A percentile compares a stretch with the other conserved stretches of the same genome.
Conservation (phyloP, 2,113 vertebrate genomes). For the Ia io region DNA sequence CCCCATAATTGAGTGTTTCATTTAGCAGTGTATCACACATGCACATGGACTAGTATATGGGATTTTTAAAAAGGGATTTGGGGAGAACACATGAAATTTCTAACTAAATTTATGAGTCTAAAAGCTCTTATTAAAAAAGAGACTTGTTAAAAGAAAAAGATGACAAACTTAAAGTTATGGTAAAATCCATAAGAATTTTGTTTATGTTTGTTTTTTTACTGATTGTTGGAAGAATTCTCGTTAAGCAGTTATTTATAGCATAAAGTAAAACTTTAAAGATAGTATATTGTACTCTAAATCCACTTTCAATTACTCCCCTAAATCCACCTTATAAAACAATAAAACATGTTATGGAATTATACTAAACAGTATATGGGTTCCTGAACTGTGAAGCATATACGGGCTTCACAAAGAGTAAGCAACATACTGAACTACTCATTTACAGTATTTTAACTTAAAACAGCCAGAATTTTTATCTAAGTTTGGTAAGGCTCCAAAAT, state of each 20-base stretch:
- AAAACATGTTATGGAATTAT: background rate
- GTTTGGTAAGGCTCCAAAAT: background rate
- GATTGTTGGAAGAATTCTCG: background rate
- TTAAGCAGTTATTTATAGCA: constrained; percentile 22
- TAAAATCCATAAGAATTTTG: constrained; percentile 26
- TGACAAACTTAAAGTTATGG: background rate
- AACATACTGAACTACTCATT: background rate
- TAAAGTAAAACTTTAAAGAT: constrained; percentile 40
- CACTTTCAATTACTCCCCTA: constrained; percentile 23
- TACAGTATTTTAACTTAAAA: background rate
- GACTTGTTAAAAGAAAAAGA: constrained; percentile 28
- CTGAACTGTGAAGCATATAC: background rate
- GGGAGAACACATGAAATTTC: constrained; percentile 26
- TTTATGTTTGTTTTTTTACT: background rate
- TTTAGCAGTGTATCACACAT: constrained; percentile 42
- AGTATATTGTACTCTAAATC: background rate
- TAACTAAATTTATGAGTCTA: constrained; percentile 50
- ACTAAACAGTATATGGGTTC: background rate
- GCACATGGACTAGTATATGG: background rate
- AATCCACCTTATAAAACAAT: background rate
- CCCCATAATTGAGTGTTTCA: constrained; percentile 68
- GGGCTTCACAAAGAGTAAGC: background rate
- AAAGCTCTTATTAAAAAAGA: constrained; percentile 30
- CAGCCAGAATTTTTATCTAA: background rate
- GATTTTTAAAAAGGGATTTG: constrained; percentile 20